phyloP scores from a whole-genome alignment of 2,797 vertebrate species.

The Melopsittacus undulatus region DNA sequence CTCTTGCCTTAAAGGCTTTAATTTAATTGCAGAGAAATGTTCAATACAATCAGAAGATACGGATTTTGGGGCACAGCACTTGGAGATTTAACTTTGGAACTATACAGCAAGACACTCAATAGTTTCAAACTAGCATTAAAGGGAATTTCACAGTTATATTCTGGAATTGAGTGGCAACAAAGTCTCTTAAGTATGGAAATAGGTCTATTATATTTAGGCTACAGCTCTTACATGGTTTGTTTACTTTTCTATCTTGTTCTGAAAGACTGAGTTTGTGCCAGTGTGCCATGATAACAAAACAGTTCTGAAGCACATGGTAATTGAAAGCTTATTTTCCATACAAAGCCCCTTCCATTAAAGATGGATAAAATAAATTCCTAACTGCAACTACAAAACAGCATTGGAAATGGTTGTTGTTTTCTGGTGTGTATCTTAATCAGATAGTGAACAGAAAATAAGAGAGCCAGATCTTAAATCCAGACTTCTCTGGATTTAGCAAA shows the following conservation, averaged over 20 bases:
- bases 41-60: background rate
- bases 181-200: background rate
- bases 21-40: background rate
- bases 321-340: background rate
- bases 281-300: background rate
- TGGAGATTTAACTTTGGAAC: background rate
- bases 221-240: background rate
- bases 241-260: background rate
- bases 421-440: background rate
- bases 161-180: background rate
- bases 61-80: background rate
- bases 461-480: background rate
- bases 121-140: background rate
- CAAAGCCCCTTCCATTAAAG: background rate
- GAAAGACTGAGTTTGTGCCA: background rate
- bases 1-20: background rate
- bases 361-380: background rate
- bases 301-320: background rate
- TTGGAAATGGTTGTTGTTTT: background rate
- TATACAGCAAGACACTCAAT: background rate
- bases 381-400: background rate
- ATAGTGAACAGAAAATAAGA: background rate
- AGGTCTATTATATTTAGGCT: background rate
- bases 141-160: background rate
- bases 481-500: background rate